A percentile compares a stretch with the other conserved stretches of the same genome.
Conservation (phyloP, 1,140 invertebrate species). For the Pogonognathellus flavescens region DNA sequence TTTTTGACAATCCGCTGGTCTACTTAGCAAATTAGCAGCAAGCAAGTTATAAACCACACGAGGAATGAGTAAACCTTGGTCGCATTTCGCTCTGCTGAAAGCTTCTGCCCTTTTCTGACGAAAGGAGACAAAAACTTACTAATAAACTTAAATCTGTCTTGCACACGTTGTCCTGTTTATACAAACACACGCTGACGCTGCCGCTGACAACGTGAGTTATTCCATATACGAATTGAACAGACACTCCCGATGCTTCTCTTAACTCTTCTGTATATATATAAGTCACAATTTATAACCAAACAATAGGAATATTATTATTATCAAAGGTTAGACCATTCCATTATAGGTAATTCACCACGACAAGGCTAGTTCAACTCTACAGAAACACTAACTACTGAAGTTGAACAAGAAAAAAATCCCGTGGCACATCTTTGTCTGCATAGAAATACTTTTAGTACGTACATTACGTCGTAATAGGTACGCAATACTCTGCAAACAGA, state of each 20-base stretch:
- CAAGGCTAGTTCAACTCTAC: background rate
- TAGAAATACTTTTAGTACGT: background rate
- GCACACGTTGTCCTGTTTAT: background rate
- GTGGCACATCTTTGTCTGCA: slow-evolving; percentile 1
- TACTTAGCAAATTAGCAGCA: slow-evolving; percentile 12
- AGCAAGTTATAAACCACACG: slow-evolving; percentile 1
- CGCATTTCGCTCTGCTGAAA: slow-evolving; percentile 29
- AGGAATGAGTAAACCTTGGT: slow-evolving; percentile 40
- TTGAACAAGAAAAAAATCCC: background rate
- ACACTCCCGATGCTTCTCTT: background rate
- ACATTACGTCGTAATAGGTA: background rate
- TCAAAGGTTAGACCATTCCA: background rate
- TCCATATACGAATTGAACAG: background rate
- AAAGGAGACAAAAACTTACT: background rate
- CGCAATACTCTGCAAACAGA: background rate
- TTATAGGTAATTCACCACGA: slow-evolving; percentile 1
- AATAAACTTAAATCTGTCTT: no score
- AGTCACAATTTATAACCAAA: no score
- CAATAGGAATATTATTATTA: no score
- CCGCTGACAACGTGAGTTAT: slow-evolving; percentile 20
- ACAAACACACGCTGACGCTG: background rate
- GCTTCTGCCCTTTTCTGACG: slow-evolving; percentile 36
- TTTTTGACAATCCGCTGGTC: slow-evolving; percentile 10
- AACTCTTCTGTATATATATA: background rate
- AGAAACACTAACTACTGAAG: slow-evolving; percentile 8